phyloP scores from a whole-genome alignment of 2,888 invertebrate species.

The Xanthorhoe designata region DNA sequence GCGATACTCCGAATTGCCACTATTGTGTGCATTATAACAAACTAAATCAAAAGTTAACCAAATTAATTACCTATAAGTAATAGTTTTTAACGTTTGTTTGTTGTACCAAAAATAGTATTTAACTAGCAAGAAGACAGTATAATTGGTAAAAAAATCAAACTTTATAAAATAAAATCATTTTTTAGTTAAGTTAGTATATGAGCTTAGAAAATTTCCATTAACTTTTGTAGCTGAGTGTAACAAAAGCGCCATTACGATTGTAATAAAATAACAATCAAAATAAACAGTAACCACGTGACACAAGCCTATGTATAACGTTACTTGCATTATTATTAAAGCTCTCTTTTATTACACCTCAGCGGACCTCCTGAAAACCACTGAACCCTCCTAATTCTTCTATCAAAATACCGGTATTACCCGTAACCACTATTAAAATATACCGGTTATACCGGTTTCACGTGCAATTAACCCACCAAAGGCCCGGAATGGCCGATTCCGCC shows the following conservation, averaged over 20 bases:
- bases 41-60: no score
- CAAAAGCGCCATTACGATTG: background rate
- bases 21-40: no score
- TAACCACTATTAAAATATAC: slow-evolving; percentile 35
- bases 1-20: no score
- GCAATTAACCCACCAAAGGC: slow-evolving; percentile 38
- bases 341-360: slow-evolving; percentile 24
- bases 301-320: slow-evolving; percentile 8
- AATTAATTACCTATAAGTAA: no score
- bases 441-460: slow-evolving; percentile 34
- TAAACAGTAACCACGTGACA: background rate
- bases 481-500: slow-evolving; percentile 14
- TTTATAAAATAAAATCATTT: no score
- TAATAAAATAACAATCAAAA: background rate
- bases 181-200: no score
- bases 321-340: slow-evolving; percentile 18
- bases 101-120: no score
- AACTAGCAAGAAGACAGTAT: no score
- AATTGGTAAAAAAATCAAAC: no score
- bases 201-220: background rate
- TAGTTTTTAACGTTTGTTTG: no score
- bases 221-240: background rate
- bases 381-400: slow-evolving; percentile 35
- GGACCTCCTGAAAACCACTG: slow-evolving; percentile 25
- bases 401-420: slow-evolving; percentile 29